Base-by-base conservation (phyloP, 2,888 invertebrate genomes). In the Epirrita christyi region DNA sequence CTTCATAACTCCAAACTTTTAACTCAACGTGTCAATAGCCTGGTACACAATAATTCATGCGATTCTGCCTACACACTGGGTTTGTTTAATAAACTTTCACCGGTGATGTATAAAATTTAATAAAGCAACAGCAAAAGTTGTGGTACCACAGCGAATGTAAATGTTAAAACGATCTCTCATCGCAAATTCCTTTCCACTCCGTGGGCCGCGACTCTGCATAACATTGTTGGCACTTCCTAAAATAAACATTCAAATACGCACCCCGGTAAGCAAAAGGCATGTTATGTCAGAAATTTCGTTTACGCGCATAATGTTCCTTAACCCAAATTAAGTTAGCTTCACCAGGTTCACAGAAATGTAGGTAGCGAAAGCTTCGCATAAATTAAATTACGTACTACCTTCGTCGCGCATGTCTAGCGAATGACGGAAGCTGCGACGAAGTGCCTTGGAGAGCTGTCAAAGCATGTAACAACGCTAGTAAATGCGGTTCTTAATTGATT, bases 401-500 rank as follows among this genome's bases (percentile, higher is more conserved):
- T 42, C 21, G 4, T 21, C 28, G 11, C 44, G 29, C 40, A 29
- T 9, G 41, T 44, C 36, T 42, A 42, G 40, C 27, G 21, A 38
- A 5, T 43, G 47, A 27, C 34, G 47, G 15, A 37, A 10, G 37
- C 47, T 44, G 49, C 42, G 48, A 45, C 11, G 43, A 40, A 54
- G 63, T 67, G 67, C 71, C 72, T 73, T 67, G 68, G 64, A 62
- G 71, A 75, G 63, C 76, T 70, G 77, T 80, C 82, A 78, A 75
- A 78, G 77, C 80, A 74, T 75, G 75, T 78, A 76, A 76, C 76
- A 72, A 77, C 71, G 61, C 71, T 65, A 68, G 66, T 65, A 71
- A 79, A 79, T 76, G 73, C 64, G 76, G 77, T 67, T 68, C 66
- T 67, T 78, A 82, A 80, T 81, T 78, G 72, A 81, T 74, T 81